Conservation (phyloP, 2,113 vertebrate species). For the Erythrolamprus reginae region DNA sequence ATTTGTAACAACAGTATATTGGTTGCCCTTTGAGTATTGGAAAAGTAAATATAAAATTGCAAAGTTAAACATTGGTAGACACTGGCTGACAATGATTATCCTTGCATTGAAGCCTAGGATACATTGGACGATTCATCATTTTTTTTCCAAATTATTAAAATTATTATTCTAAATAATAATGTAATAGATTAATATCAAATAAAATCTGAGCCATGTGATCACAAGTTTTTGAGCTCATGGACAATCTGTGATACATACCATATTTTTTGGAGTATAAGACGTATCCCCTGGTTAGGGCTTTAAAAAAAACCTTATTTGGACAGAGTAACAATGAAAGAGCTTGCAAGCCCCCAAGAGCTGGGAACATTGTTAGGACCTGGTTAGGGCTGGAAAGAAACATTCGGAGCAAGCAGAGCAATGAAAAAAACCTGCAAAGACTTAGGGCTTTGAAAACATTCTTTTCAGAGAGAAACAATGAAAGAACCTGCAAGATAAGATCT, state of each 20-base stretch:
- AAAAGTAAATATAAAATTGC: background rate
- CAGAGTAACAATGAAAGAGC: too few relatives aligned
- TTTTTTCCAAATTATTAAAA: background rate
- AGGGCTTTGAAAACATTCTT: too few relatives aligned
- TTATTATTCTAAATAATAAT: background rate
- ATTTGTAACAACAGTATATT: background rate
- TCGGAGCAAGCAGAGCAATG: too few relatives aligned
- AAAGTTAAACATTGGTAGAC: background rate
- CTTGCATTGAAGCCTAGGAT: background rate
- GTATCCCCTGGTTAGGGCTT: too few relatives aligned
- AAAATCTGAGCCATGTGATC: background rate
- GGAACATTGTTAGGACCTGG: too few relatives aligned
- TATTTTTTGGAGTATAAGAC: too few relatives aligned
- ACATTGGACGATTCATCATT: background rate
- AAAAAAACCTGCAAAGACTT: too few relatives aligned
- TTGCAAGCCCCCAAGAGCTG: too few relatives aligned
- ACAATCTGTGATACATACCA: background rate
- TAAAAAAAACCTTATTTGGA: too few relatives aligned
- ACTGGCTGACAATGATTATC: background rate
- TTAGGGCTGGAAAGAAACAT: too few relatives aligned
- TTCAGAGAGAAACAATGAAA: too few relatives aligned
- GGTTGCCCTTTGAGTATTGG: background rate
- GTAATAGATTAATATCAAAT: background rate
- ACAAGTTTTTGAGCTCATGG: background rate
- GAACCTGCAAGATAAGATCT: too few relatives aligned